A percentile compares a stretch with the other conserved stretches of the same genome.
phyloP scores from a whole-genome alignment of 2,888 invertebrate species.

The Lathronympha strigana region DNA sequence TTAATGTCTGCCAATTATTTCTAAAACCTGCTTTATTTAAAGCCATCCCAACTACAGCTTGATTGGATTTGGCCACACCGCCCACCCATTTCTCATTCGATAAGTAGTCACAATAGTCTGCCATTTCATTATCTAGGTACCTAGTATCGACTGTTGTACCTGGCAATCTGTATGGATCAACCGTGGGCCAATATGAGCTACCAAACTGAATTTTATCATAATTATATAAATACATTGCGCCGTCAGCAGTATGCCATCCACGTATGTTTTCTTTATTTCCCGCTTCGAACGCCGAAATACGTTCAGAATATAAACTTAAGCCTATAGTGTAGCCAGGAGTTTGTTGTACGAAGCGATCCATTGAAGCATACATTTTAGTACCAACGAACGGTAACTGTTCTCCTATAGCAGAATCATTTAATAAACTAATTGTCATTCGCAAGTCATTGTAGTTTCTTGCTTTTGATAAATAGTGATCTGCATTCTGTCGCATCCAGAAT shows the following conservation, averaged over 20 bases:
- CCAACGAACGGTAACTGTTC: conserved; percentile 6
- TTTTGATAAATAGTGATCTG: conserved; percentile 1
- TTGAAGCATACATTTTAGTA: conserved; percentile 15
- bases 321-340: not conserved
- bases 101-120: not conserved
- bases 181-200: conserved; percentile 11
- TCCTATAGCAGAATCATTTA: conserved; percentile 1
- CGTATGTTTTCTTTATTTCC: conserved; percentile 8
- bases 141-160: conserved; percentile 13
- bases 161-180: conserved; percentile 14
- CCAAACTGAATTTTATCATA: conserved; percentile 5
- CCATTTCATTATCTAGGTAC: conserved; percentile 1
- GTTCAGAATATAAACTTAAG: conserved; percentile 7
- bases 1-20: not conserved
- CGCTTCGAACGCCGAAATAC: conserved; percentile 12
- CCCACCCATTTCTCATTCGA: conserved; percentile 7
- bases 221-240: conserved; percentile 14
- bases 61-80: not conserved
- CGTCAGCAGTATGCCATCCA: conserved; percentile 16
- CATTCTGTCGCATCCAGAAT: conserved; percentile 3
- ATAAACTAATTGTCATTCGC: not conserved
- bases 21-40: conserved; percentile 8
- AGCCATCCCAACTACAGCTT: conserved; percentile 10
- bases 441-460: conserved; percentile 2
- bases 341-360: conserved; percentile 13